These are phyloP conservation scores for Rhizomys pruinosus DNA, from an alignment of 2,113 vertebrate genomes.

Conservation along the genomic window DNA sequence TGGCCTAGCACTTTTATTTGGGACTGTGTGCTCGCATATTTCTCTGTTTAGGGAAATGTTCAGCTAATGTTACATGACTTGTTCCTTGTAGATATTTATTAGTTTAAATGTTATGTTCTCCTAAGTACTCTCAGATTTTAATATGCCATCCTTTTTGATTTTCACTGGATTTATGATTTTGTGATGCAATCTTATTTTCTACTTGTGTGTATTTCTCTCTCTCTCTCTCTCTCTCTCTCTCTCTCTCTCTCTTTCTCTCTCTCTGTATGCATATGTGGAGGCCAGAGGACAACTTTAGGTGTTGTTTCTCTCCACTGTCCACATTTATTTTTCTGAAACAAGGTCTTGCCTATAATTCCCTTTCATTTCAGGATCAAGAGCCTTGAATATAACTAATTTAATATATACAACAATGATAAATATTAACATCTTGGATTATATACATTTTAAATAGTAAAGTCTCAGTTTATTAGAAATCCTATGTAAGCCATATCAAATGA, in stretches of 20 bases:
- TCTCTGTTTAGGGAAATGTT: neutral
- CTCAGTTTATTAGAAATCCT: neutral
- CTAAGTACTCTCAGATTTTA: neutral
- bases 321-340: neutral
- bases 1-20: neutral
- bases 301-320: neutral
- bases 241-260: too few relatives aligned
- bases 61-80: neutral
- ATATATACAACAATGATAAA: neutral
- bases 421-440: neutral
- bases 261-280: neutral
- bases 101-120: neutral
- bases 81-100: neutral
- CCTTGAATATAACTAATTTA: neutral
- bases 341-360: neutral
- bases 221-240: too few relatives aligned
- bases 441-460: neutral
- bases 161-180: neutral
- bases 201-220: neutral
- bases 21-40: neutral
- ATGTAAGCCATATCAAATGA: neutral
- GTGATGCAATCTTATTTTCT: neutral
- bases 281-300: neutral
- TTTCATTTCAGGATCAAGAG: too few relatives aligned
- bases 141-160: neutral